Evolutionary conservation across 2,888 invertebrate species (phyloP).

Genomic region (Julus scanicus): DNA sequence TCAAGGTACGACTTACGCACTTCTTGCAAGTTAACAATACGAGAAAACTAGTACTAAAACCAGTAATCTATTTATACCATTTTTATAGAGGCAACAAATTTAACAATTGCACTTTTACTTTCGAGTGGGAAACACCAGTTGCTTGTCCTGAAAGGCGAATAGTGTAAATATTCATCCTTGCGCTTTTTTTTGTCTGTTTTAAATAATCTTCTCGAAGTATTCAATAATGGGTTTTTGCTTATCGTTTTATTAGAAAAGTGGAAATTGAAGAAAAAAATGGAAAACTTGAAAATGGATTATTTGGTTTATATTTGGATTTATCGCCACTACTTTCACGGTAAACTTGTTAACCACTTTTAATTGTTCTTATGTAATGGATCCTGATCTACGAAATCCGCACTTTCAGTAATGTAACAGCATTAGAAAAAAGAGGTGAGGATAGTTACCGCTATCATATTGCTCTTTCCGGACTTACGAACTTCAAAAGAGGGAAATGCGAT

Average conservation of each 20-base stretch:
- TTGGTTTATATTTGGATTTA: conserved; percentile 34
- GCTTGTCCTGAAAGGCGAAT: conserved; percentile 62
- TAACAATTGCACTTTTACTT: conserved; percentile 62
- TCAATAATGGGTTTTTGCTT: background rate
- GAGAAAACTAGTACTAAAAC: too few relatives aligned
- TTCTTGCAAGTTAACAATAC: too few relatives aligned
- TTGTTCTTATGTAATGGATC: background rate
- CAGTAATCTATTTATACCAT: too few relatives aligned
- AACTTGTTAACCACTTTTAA: background rate
- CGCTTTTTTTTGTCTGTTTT: background rate
- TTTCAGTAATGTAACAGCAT: conserved; percentile 1
- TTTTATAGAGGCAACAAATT: conserved; percentile 23
- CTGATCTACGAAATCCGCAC: background rate
- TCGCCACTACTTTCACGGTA: conserved; percentile 46
- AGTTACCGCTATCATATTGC: conserved; percentile 7
- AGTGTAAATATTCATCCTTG: background rate
- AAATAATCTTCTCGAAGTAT: background rate
- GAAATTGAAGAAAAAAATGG: conserved; percentile 47
- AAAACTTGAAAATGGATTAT: background rate
- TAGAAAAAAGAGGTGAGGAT: conserved; percentile 11
- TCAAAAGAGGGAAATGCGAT: conserved; percentile 4
- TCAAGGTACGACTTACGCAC: background rate
- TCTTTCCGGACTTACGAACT: background rate
- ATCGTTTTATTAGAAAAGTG: background rate
- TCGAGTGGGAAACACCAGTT: conserved; percentile 64